Conservation (phyloP, 2,797 vertebrate genomes). For the Poecilia wingei region DNA sequence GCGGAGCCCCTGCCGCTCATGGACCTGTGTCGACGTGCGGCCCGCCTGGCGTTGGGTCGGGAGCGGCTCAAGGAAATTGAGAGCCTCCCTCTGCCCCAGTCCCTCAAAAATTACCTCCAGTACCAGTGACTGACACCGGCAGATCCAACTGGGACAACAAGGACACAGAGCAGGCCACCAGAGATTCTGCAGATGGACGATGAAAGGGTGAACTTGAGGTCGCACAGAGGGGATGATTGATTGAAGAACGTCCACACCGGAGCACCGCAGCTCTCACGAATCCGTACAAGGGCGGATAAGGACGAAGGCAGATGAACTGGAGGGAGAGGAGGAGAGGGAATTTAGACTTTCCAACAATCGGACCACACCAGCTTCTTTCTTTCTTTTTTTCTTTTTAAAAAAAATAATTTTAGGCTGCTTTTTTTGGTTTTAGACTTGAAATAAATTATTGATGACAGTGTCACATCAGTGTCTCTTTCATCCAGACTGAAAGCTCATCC, state of each 20-base stretch:
- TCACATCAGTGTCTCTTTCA: conserved; percentile 54
- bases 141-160: conserved; percentile 40
- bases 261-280: conserved; percentile 41
- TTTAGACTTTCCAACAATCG: conserved; percentile 39
- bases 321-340: not conserved
- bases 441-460: conserved; percentile 75
- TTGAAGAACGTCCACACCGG: conserved; percentile 59
- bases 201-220: conserved; percentile 19
- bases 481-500: conserved; percentile 43
- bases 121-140: conserved; percentile 87
- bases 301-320: conserved; percentile 39
- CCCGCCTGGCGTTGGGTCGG: conserved; percentile 91
- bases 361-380: conserved; percentile 56
- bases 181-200: conserved; percentile 22
- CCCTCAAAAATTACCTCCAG: conserved; percentile 98
- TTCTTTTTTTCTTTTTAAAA: conserved; percentile 12
- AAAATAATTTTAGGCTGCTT: conserved; percentile 48
- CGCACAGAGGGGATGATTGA: conserved; percentile 10
- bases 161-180: conserved; percentile 32
- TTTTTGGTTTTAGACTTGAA: conserved; percentile 61
- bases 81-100: conserved; percentile 92
- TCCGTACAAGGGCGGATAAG: conserved; percentile 17
- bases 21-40: conserved; percentile 95
- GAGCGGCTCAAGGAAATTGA: conserved; percentile 93
- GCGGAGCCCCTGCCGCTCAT: conserved; percentile 96